A percentile compares a stretch with the other conserved stretches of the same genome.
Evolutionary conservation across 2,113 vertebrate genomes (phyloP).

Genomic region (Chlorodrepanis virens): DNA sequence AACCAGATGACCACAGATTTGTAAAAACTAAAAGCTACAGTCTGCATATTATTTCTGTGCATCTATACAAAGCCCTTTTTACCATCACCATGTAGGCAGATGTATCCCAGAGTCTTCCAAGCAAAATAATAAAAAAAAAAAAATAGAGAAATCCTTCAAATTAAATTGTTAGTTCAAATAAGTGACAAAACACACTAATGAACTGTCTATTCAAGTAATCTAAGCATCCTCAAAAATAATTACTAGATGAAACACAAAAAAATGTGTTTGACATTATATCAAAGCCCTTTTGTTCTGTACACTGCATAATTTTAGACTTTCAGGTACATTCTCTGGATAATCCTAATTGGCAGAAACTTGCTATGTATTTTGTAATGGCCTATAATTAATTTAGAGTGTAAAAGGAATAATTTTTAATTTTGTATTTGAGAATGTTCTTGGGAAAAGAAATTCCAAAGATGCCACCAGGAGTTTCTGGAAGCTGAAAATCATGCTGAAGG

Average conservation of each 20-base stretch:
- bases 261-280: background rate
- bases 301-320: background rate
- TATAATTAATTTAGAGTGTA: background rate
- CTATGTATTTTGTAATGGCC: background rate
- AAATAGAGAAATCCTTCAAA: background rate
- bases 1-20: background rate
- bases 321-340: background rate
- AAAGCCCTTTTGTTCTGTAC: background rate
- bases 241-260: conserved; percentile 18
- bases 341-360: background rate
- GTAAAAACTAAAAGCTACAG: background rate
- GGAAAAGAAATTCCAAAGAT: background rate
- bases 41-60: background rate
- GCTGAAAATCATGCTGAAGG: background rate
- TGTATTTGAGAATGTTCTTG: background rate
- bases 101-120: background rate
- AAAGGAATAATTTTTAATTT: background rate
- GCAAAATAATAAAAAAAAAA: background rate
- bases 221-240: background rate
- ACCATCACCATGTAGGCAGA: background rate
- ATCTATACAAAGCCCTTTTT: background rate
- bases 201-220: conserved; percentile 45
- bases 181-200: conserved; percentile 9
- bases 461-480: background rate
- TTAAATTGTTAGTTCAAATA: background rate